These are phyloP conservation scores for Rhogogaster chlorosoma DNA, from an alignment of 2,888 invertebrate species.

Conservation along the genomic window DNA sequence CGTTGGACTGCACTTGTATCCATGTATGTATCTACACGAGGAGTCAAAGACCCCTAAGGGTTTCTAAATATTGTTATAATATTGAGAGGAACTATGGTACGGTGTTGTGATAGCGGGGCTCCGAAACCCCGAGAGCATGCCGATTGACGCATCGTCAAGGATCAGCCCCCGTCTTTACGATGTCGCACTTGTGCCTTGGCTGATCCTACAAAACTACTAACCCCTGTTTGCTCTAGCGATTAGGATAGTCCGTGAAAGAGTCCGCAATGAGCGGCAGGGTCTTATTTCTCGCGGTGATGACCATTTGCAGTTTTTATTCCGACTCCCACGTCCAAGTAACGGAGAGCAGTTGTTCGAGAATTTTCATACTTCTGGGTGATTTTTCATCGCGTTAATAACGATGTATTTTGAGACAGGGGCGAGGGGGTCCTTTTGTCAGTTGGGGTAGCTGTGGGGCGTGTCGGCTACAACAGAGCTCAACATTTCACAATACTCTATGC, in stretches of 20 bases:
- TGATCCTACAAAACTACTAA: constrained; percentile 60
- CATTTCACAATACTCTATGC: constrained; percentile 32
- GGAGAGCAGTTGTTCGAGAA: neutral
- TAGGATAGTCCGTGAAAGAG: constrained; percentile 57
- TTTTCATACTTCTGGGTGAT: constrained; percentile 8
- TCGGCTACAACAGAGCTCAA: constrained; percentile 41
- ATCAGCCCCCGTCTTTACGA: constrained; percentile 73
- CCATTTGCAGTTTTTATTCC: neutral
- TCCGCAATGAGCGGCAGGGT: neutral
- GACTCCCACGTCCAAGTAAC: neutral
- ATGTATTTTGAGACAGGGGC: constrained; percentile 38
- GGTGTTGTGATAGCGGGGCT: constrained; percentile 34
- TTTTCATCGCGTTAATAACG: constrained; percentile 42
- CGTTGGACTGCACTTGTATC: neutral
- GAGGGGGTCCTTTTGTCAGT: constrained; percentile 16
- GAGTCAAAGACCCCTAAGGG: constrained; percentile 60
- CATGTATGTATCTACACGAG: neutral
- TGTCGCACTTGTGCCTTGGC: constrained; percentile 53
- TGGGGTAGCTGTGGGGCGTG: constrained; percentile 34
- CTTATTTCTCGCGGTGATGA: neutral
- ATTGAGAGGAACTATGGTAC: constrained; percentile 34
- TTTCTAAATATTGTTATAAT: constrained; percentile 69
- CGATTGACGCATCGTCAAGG: constrained; percentile 68
- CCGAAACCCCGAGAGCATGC: constrained; percentile 67
- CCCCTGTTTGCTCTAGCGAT: constrained; percentile 65